phyloP scores from a whole-genome alignment of 2,797 vertebrate genomes.

The Gymnothorax reevesii region DNA sequence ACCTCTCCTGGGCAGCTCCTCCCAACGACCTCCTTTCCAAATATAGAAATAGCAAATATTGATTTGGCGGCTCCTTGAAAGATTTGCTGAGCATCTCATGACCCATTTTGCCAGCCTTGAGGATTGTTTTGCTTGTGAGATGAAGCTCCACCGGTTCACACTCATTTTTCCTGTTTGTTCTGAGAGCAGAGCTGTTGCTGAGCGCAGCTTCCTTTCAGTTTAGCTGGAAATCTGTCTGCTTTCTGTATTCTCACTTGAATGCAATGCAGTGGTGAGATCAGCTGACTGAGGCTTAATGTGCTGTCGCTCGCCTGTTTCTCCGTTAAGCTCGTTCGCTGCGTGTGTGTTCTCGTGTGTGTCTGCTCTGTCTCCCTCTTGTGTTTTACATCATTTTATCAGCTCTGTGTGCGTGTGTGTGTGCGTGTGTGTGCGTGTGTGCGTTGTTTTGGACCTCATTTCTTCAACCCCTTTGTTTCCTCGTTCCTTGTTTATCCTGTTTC shows the following conservation, averaged over 20 bases:
- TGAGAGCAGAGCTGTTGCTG: neutral
- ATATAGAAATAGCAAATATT: conserved; percentile 70
- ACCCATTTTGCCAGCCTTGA: conserved; percentile 67
- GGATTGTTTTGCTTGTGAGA: neutral
- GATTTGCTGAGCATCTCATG: conserved; percentile 68
- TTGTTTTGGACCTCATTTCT: neutral
- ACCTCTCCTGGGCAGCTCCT: conserved; percentile 60
- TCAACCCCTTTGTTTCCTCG: neutral
- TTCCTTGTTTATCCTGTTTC: neutral
- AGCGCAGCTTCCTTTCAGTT: neutral
- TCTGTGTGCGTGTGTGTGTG: neutral
- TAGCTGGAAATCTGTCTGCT: neutral
- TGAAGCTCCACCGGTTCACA: neutral
- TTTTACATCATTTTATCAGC: neutral
- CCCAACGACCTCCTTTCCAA: conserved; percentile 73
- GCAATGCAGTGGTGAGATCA: neutral
- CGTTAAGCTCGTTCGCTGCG: neutral
- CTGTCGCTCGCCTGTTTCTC: neutral
- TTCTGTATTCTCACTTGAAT: neutral
- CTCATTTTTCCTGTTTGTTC: neutral
- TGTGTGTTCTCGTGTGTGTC: neutral
- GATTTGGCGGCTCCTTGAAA: conserved; percentile 71
- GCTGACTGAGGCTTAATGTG: neutral
- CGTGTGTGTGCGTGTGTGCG: neutral
- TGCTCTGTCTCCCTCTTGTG: neutral